Base-by-base conservation (phyloP, 2,888 invertebrate species). In the Polydrusus tereticollis region DNA sequence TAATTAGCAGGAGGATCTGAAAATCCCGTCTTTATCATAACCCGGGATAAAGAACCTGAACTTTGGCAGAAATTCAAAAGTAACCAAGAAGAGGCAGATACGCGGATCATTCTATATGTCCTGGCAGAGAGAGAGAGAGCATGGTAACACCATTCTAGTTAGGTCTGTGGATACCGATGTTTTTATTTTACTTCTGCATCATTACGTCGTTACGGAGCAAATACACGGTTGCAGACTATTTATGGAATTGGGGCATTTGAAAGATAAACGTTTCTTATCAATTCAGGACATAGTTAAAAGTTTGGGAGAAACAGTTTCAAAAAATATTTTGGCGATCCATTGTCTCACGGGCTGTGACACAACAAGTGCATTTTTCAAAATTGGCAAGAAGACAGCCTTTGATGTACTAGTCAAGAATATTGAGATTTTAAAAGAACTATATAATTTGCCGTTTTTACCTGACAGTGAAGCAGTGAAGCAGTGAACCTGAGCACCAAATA, bases 131-230 rank as follows among this genome's bases (percentile, higher is more conserved):
- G 62, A 62, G 16, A 58, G 36, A 8, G 29, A 58, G 14, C 29
- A 43, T 62, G 18, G 58, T 16, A 63, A 62, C 41, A 1, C 52
- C 36, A 70, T 70, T 23, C 57, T 70, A 45, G 45, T 70, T 29
- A 71, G 66, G 38, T 69, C 69, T 52, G 69, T 55, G 33, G 60
- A 69, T 62, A 69, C 68, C 47, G 68, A 69, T 60, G 50, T 62
- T 12, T 52, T 69, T 50, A 71, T 66, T 66, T 66, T 66, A 66
- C 71, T 71, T 38, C 66, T 66, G 16, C 58, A 71, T 47, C 65
- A 55, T 58, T 62, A 41, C 16, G 65, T 36, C 33, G n/a, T 23
- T 18, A 50, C 47, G 14, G 21, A 4, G 23, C 50, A 62, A 4
- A 7, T 62, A 21, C 5, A 20, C 18, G 23, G 8, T 43, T 5